Conservation (phyloP, 2,797 vertebrate genomes). For the Melanotaenia trifasciata region DNA sequence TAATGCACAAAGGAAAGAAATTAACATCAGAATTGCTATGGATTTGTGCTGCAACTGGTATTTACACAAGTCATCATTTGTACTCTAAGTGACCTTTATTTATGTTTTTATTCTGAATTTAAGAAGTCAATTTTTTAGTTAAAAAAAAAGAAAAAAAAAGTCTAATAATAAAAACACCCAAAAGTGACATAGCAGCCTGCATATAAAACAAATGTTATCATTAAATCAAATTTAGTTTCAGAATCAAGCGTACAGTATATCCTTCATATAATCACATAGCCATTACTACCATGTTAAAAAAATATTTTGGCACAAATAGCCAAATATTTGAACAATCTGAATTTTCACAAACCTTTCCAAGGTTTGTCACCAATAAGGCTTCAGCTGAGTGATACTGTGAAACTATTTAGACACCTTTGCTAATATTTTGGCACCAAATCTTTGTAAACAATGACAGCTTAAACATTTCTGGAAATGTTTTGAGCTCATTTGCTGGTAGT, state of each 20-base stretch:
- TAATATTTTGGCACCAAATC: background rate
- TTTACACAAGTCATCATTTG: background rate
- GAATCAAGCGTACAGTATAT: background rate
- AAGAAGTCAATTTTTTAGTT: too few species aligned
- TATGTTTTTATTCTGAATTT: background rate
- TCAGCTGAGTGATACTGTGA: too few species aligned
- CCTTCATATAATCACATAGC: too few species aligned
- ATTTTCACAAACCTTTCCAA: too few species aligned
- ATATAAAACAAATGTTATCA: too few species aligned
- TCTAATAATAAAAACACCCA: background rate
- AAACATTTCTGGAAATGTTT: background rate
- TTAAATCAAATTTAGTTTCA: too few species aligned
- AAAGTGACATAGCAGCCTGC: too few species aligned
- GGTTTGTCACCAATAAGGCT: too few species aligned
- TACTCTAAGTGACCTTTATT: background rate
- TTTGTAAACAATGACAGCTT: background rate
- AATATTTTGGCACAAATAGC: background rate
- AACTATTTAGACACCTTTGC: background rate
- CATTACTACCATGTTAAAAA: background rate
- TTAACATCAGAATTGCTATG: background rate
- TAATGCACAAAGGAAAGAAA: background rate
- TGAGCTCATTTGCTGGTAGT: background rate
- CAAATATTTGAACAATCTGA: too few species aligned
- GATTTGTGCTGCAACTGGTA: slow-evolving; percentile 13
- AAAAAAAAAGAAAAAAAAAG: background rate